These are phyloP conservation scores for Oscheius onirici DNA, from an alignment of 2,888 invertebrate species.

Conservation along the genomic window DNA sequence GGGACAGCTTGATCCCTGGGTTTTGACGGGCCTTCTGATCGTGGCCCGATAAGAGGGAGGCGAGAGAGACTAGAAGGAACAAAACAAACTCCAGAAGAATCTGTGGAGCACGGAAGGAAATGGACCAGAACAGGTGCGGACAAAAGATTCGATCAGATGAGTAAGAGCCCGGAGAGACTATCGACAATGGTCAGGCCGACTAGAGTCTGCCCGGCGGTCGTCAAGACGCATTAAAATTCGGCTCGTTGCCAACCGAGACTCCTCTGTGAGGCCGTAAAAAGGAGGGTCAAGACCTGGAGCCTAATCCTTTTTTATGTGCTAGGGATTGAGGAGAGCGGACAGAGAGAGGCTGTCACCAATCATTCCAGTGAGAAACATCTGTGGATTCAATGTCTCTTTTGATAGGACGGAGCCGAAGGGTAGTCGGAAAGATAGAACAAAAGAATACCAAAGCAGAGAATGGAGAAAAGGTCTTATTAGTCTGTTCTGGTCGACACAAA, in stretches of 20 bases:
- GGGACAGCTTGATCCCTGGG: constrained; percentile 23
- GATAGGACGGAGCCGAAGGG: not conserved
- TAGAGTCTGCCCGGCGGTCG: constrained; percentile 15
- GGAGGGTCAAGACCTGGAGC: constrained; percentile 5
- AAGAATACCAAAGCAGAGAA: too few species aligned
- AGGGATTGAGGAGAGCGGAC: too few species aligned
- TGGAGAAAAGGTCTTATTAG: too few species aligned
- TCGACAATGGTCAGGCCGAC: constrained; percentile 16
- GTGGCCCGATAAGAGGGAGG: constrained; percentile 20
- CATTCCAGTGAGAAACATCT: too few species aligned
- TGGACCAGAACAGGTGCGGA: not conserved
- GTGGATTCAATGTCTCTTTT: not conserved
- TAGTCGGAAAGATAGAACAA: too few species aligned
- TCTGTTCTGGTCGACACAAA: too few species aligned
- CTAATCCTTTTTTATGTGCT: constrained; percentile 7
- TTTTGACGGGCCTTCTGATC: constrained; percentile 27
- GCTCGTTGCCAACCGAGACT: constrained; percentile 24
- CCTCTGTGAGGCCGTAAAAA: not conserved
- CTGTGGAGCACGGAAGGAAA: not conserved
- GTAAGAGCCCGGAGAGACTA: not conserved
- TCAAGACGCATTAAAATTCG: constrained; percentile 29
- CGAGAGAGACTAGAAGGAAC: not conserved
- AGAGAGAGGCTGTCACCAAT: too few species aligned
- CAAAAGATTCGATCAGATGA: constrained; percentile 16
- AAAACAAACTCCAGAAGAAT: not conserved